Evolutionary conservation across 2,797 vertebrate species (phyloP).

Genomic region (Parotocinclus haroldoi): DNA sequence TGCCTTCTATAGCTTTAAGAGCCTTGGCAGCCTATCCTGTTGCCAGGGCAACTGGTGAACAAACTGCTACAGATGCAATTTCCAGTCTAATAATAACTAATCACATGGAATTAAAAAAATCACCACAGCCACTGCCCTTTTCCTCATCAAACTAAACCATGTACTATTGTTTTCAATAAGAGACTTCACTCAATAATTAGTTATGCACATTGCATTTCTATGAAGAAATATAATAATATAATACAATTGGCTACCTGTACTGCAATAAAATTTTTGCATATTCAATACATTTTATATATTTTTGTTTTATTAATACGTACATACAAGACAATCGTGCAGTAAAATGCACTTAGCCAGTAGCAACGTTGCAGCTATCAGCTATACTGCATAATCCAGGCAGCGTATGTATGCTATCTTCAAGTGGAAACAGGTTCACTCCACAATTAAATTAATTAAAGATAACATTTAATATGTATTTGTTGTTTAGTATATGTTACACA

Average conservation of each 20-base stretch:
- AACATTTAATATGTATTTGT: no score
- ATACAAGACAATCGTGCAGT: neutral
- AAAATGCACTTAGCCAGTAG: neutral
- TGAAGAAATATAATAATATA: no score
- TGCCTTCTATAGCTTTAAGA: conserved; percentile 74
- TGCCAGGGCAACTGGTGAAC: conserved; percentile 87
- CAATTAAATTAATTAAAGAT: no score
- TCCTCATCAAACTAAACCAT: conserved; percentile 50
- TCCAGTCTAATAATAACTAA: conserved; percentile 90
- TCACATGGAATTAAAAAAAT: conserved; percentile 73
- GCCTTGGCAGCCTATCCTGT: conserved; percentile 78
- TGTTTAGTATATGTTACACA: no score
- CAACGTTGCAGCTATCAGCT: no score
- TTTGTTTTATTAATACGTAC: neutral
- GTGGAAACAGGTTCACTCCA: no score
- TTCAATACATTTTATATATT: neutral
- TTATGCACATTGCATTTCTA: no score
- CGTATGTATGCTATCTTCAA: no score
- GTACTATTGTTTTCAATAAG: conserved; percentile 29
- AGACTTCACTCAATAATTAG: no score
- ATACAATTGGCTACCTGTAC: no score
- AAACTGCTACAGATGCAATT: conserved; percentile 82
- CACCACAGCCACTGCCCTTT: conserved; percentile 59
- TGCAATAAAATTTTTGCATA: no score
- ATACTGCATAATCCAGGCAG: no score